phyloP scores from a whole-genome alignment of 1,140 invertebrate species.

The Nixonia krombeini region DNA sequence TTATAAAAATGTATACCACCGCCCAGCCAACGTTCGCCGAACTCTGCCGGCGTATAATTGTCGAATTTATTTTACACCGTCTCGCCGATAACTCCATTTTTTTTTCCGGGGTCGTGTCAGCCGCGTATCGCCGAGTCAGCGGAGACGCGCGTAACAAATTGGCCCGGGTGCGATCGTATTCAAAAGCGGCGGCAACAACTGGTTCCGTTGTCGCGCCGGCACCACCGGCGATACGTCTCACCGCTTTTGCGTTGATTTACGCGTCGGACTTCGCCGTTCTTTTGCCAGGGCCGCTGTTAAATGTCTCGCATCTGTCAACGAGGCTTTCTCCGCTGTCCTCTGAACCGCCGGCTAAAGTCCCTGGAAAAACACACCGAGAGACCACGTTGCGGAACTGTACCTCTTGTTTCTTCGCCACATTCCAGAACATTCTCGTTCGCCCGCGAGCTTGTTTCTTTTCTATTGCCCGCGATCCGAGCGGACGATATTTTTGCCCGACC shows the following conservation, averaged over 20 bases:
- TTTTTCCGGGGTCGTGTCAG: too few species aligned
- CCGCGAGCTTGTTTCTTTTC: conserved; percentile 33
- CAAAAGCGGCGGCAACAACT: conserved; percentile 12
- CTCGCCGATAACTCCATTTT: too few species aligned
- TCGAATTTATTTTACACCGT: too few species aligned
- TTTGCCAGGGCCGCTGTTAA: conserved; percentile 54
- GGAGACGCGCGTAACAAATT: too few species aligned
- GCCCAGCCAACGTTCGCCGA: too few species aligned
- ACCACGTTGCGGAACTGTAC: conserved; percentile 6
- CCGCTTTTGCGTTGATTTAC: conserved; percentile 62
- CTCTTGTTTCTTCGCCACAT: conserved; percentile 43
- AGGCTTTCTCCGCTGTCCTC: conserved; percentile 52
- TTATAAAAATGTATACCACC: too few species aligned
- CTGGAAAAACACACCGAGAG: conserved; percentile 48
- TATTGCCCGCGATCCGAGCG: conserved; percentile 21
- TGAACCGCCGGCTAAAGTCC: conserved; percentile 29
- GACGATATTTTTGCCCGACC: conserved; percentile 22
- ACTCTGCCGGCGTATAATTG: too few species aligned
- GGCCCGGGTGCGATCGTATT: background rate
- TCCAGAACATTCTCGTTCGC: conserved; percentile 30
- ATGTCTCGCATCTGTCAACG: conserved; percentile 63
- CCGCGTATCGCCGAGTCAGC: too few species aligned
- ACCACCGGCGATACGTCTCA: conserved; percentile 37
- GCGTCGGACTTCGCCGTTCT: conserved; percentile 44
- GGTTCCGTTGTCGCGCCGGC: background rate